Evolutionary conservation across 2,888 invertebrate species (phyloP), one percentile per base, ranked within the genome.

Genomic region (Psylliodes chrysocephalus): DNA sequence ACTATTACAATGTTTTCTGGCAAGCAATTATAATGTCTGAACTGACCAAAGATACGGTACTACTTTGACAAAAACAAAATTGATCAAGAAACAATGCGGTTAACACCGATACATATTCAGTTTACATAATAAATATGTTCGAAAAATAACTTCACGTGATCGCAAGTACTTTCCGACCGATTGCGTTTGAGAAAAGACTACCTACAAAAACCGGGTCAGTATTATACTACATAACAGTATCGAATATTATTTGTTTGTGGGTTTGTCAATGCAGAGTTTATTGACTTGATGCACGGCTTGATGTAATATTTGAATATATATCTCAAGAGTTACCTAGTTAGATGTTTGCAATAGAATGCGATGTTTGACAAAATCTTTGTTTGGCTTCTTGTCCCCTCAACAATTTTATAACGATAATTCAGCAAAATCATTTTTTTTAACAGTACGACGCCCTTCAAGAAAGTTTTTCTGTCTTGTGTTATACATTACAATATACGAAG

Each of bases 101-200:
- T 38, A 38, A 38, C 38, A 38, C 7, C 12, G 7, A 42, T 42
- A 42, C 7, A 2, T 42, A 42, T 42, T 42, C 42, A 42, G 42
- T 42, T 42, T 42, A 42, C 42, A 10, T 42, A 42, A 18, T 18
- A 10, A 18, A 8, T 7, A 17, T 8, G 7, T 42, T 42, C 35
- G 18, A 42, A 7, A 42, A 42, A 42, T 42, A 42, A 42, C 42
- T 42, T 42, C 42, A 42, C 42, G 42, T 42, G 42, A 14, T 17
- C 42, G 38, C 10, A 38, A 22, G 17, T 10, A 5, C 17, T n/a
- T n/a, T 42, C 18, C 4, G 35, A 35, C n/a, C n/a, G 42, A 17
- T 14, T 42, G 42, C 4, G 12, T 15, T 17, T 18, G 18, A 17
- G 42, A 42, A 40, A 38, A 38, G 15, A 38, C 2, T 14, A 12